phyloP scores from a whole-genome alignment of 2,797 vertebrate species.

The Limosa lapponica region DNA sequence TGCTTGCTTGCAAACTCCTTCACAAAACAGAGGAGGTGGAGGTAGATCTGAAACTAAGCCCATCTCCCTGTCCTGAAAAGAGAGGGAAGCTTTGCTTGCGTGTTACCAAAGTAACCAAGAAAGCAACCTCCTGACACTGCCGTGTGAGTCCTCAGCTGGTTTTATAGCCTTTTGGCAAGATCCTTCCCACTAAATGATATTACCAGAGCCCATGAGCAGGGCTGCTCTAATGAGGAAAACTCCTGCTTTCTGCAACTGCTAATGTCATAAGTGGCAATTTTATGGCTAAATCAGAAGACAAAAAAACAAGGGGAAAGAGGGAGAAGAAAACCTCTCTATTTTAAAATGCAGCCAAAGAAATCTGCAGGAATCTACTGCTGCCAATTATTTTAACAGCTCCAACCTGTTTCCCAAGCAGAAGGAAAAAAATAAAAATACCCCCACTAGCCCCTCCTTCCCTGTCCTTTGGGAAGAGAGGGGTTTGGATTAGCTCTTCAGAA shows the following conservation, averaged over 20 bases:
- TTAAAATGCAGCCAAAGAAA: constrained; percentile 57
- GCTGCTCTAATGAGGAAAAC: constrained; percentile 67
- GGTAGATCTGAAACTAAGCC: neutral
- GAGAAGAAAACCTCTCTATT: constrained; percentile 47
- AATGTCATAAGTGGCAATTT: constrained; percentile 67
- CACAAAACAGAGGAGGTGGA: neutral
- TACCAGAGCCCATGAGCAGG: neutral
- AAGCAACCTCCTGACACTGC: constrained; percentile 53
- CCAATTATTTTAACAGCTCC: constrained; percentile 71
- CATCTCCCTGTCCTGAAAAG: constrained; percentile 33
- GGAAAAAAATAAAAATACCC: constrained; percentile 32
- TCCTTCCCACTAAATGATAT: constrained; percentile 28
- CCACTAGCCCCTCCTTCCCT: constrained; percentile 16
- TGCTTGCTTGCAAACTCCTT: neutral
- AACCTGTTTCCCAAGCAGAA: constrained; percentile 62
- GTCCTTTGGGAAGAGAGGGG: constrained; percentile 44
- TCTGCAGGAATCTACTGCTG: constrained; percentile 34
- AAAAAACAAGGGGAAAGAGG: constrained; percentile 33
- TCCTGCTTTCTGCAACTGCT: constrained; percentile 56
- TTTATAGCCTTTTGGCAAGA: constrained; percentile 49
- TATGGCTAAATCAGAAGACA: constrained; percentile 65
- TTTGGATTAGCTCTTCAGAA: constrained; percentile 74
- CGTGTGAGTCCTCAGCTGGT: constrained; percentile 22
- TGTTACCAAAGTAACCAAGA: constrained; percentile 70
- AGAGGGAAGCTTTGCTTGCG: constrained; percentile 44